Conservation (phyloP, 23 tunicate genomes). For the Ciona savignyi region DNA sequence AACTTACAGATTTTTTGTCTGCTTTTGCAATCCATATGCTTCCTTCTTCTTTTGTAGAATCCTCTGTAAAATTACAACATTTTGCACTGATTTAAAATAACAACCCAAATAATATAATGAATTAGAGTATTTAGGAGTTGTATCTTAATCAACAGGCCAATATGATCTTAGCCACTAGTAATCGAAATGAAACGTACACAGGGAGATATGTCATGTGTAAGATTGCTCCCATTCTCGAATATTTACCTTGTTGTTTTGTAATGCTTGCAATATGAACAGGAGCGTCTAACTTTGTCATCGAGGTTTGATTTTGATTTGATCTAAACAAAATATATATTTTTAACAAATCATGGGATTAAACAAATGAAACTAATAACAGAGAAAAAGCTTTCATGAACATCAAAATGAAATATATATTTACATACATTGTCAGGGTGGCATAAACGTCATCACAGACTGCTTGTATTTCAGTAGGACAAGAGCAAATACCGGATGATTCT, state of each 20-base stretch:
- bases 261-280: conserved; percentile 61
- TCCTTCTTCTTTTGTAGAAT: conserved; percentile 3
- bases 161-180: too few relatives aligned
- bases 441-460: conserved; percentile 47
- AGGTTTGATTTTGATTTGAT: conserved; percentile 7
- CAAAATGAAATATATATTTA: background rate
- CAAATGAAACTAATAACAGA: background rate
- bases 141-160: too few relatives aligned
- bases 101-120: too few relatives aligned
- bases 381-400: background rate
- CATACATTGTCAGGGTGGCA: conserved; percentile 28
- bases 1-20: conserved; percentile 75
- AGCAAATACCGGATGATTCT: conserved; percentile 38
- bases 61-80: background rate
- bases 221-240: too few relatives aligned
- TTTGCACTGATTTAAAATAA: background rate
- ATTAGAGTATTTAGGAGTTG: too few relatives aligned
- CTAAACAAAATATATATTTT: conserved; percentile 3
- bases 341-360: background rate
- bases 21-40: conserved; percentile 74
- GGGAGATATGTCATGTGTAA: too few relatives aligned
- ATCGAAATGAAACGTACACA: too few relatives aligned
- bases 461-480: conserved; percentile 9
- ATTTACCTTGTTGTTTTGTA: background rate
- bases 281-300: conserved; percentile 57